Evolutionary conservation across 2,113 vertebrate species (phyloP).

Genomic region (Neotragus pygmaeus): DNA sequence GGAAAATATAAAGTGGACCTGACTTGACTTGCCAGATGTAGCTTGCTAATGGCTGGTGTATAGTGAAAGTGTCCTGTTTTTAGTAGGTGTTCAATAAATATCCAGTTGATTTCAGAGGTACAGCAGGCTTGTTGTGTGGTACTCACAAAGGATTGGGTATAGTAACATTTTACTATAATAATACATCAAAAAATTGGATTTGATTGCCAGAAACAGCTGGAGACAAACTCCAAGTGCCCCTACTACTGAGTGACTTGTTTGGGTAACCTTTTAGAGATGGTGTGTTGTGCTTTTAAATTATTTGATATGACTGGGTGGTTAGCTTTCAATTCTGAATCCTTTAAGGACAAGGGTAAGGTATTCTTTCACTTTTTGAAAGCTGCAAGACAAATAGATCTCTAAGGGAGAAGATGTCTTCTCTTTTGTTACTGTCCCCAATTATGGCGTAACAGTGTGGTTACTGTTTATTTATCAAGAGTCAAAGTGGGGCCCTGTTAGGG

Average conservation of each 20-base stretch:
- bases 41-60: neutral
- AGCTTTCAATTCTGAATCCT: conserved; percentile 18
- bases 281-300: conserved; percentile 45
- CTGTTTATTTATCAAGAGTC: neutral
- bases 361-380: conserved; percentile 13
- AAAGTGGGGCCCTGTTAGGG: neutral
- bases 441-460: neutral
- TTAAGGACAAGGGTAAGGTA: conserved; percentile 3
- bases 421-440: neutral
- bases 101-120: neutral
- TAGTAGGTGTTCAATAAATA: conserved; percentile 23
- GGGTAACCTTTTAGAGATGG: neutral
- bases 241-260: conserved; percentile 12
- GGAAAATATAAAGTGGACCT: neutral
- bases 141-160: neutral
- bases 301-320: neutral
- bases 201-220: conserved; percentile 28
- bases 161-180: conserved; percentile 34
- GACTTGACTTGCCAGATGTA: neutral
- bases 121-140: neutral
- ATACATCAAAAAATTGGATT: neutral
- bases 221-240: neutral
- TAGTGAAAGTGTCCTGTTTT: neutral
- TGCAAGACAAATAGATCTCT: neutral
- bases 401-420: neutral